Conservation (phyloP, 2,113 vertebrate genomes). For the Oncorhynchus gorbuscha region DNA sequence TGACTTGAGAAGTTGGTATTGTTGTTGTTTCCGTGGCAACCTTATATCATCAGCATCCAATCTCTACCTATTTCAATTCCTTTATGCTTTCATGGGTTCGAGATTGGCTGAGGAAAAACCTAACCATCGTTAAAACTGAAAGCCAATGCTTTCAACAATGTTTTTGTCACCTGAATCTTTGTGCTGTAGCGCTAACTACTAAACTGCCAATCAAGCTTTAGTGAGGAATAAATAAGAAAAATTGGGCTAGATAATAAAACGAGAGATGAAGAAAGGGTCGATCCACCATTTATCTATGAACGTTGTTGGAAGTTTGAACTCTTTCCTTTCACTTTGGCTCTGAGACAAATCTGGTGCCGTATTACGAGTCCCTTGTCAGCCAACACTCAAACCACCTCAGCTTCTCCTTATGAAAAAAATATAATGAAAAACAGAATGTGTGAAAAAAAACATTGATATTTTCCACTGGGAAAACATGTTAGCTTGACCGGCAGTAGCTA, state of each 20-base stretch:
- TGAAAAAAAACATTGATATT: not conserved
- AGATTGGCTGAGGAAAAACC: not conserved
- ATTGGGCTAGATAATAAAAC: not conserved
- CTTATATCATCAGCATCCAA: not conserved
- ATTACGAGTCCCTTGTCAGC: not conserved
- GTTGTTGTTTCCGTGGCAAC: not conserved
- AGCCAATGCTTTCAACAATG: not conserved
- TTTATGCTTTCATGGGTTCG: too few species aligned
- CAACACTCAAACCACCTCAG: not conserved
- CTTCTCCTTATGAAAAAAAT: not conserved
- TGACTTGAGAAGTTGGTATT: not conserved
- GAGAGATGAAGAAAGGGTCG: not conserved
- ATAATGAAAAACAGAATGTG: not conserved
- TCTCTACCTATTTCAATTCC: too few species aligned
- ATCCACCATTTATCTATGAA: not conserved
- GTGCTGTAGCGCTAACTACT: not conserved
- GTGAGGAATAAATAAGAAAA: not conserved
- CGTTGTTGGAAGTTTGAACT: not conserved
- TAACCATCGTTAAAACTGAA: not conserved
- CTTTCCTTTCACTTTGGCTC: not conserved
- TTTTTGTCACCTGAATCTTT: not conserved
- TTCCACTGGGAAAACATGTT: slow-evolving; percentile 1
- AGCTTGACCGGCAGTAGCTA: slow-evolving; percentile 15
- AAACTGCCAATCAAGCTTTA: not conserved
- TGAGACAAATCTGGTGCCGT: not conserved